Conservation (phyloP, 2,797 vertebrate species). For the Argyrosomus regius region DNA sequence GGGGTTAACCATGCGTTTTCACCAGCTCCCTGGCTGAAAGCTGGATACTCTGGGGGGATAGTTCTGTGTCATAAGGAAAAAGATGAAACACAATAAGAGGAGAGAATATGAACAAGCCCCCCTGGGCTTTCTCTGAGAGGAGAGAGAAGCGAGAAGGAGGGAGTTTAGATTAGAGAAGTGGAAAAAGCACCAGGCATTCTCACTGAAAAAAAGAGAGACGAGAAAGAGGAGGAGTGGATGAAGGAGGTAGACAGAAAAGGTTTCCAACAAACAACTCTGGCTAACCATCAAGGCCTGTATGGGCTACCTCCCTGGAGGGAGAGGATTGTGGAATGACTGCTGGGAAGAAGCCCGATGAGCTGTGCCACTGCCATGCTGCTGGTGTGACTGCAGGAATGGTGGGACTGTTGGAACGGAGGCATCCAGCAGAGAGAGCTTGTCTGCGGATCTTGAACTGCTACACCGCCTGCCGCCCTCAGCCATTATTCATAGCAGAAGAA, state of each 20-base stretch:
- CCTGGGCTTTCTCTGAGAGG: constrained; percentile 72
- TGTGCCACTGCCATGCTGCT: constrained; percentile 62
- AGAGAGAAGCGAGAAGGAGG: constrained; percentile 55
- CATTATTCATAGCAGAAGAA: constrained; percentile 77
- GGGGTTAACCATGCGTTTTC: constrained; percentile 85
- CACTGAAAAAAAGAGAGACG: constrained; percentile 58
- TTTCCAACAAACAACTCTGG: constrained; percentile 69
- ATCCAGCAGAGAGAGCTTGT: constrained; percentile 74
- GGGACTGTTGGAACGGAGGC: constrained; percentile 59
- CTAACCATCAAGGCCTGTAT: constrained; percentile 68
- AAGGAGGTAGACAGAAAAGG: constrained; percentile 54
- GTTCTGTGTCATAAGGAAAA: constrained; percentile 80
- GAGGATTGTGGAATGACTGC: constrained; percentile 68
- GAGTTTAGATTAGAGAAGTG: constrained; percentile 78
- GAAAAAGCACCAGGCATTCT: constrained; percentile 66
- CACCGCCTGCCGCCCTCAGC: constrained; percentile 64
- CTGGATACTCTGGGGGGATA: constrained; percentile 76
- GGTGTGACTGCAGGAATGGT: constrained; percentile 67
- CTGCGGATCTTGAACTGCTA: constrained; percentile 72
- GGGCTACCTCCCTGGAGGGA: constrained; percentile 67
- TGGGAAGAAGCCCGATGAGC: constrained; percentile 73
- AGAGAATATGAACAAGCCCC: constrained; percentile 82
- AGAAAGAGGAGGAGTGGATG: constrained; percentile 58
- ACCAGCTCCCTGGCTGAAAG: constrained; percentile 73
- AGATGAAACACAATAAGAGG: constrained; percentile 82